Conservation (phyloP, 1,140 invertebrate genomes). For the Drosophila watanabei region DNA sequence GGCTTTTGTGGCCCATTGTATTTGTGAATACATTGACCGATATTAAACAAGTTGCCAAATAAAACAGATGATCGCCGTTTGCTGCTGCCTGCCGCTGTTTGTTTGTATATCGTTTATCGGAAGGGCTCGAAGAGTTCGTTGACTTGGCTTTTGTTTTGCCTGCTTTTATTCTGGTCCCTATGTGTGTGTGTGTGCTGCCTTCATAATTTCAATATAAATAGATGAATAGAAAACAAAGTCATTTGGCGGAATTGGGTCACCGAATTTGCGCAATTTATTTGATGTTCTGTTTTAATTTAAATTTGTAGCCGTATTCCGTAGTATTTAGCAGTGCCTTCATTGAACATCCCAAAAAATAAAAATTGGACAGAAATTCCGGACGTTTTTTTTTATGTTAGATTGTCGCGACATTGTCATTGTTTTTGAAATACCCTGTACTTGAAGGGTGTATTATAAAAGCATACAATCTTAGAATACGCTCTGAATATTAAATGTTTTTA, state of each 20-base stretch:
- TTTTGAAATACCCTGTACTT: neutral
- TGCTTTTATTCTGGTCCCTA: conserved; percentile 12
- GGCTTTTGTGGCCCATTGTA: conserved; percentile 33
- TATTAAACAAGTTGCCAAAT: conserved; percentile 80
- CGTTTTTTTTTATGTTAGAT: conserved; percentile 9
- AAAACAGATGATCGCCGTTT: conserved; percentile 50
- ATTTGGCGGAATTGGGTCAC: conserved; percentile 72
- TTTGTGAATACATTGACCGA: conserved; percentile 81
- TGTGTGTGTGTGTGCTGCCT: conserved; percentile 11
- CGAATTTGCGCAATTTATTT: conserved; percentile 79
- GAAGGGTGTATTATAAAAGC: neutral
- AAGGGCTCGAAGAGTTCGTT: conserved; percentile 75
- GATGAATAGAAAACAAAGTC: conserved; percentile 60
- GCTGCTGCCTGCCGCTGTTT: conserved; percentile 2
- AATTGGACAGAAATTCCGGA: conserved; percentile 51
- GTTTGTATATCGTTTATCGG: conserved; percentile 11
- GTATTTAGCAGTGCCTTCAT: conserved; percentile 45
- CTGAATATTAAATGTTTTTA: neutral
- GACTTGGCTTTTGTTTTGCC: conserved; percentile 61
- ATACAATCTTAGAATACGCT: too few relatives aligned
- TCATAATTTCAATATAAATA: conserved; percentile 70
- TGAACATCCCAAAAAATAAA: conserved; percentile 50
- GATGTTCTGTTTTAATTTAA: conserved; percentile 56
- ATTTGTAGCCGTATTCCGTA: conserved; percentile 15
- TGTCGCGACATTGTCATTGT: conserved; percentile 36